These are phyloP conservation scores for Hucho hucho DNA, from an alignment of 2,113 vertebrate genomes.

Conservation along the genomic window DNA sequence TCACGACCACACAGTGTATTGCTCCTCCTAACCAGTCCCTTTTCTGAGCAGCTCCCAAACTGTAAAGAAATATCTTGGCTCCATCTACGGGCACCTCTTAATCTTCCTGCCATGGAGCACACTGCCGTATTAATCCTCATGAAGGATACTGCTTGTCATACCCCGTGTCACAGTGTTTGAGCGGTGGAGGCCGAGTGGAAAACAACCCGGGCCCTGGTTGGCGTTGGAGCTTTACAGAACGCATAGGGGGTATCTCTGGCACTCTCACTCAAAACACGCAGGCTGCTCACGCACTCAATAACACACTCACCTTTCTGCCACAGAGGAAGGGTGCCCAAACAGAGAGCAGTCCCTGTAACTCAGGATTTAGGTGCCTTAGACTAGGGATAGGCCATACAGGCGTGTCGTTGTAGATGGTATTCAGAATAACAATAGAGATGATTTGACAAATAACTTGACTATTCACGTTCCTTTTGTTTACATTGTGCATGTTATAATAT, in stretches of 20 bases:
- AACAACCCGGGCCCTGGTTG: neutral
- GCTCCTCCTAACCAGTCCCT: neutral
- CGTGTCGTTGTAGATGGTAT: no score
- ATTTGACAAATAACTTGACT: no score
- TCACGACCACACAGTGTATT: neutral
- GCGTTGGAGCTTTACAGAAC: no score
- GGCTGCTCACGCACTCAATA: neutral
- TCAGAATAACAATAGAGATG: no score
- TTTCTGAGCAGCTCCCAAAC: constrained; percentile 9
- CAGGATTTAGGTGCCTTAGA: neutral
- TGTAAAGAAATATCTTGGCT: constrained; percentile 30
- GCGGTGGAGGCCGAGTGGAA: constrained; percentile 15
- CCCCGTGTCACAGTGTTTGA: constrained; percentile 44
- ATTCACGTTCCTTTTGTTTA: no score
- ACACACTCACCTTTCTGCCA: neutral
- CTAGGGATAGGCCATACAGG: no score
- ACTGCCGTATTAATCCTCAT: constrained; percentile 40
- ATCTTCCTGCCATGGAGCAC: constrained; percentile 24
- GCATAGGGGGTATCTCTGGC: neutral
- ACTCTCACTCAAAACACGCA: neutral
- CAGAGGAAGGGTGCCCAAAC: no score
- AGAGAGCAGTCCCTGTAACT: neutral
- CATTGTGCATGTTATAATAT: no score
- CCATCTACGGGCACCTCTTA: constrained; percentile 15
- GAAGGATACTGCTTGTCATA: constrained; percentile 40